Evolutionary conservation across 2,113 vertebrate genomes (phyloP).

Genomic region (Eptatretus burgeri): DNA sequence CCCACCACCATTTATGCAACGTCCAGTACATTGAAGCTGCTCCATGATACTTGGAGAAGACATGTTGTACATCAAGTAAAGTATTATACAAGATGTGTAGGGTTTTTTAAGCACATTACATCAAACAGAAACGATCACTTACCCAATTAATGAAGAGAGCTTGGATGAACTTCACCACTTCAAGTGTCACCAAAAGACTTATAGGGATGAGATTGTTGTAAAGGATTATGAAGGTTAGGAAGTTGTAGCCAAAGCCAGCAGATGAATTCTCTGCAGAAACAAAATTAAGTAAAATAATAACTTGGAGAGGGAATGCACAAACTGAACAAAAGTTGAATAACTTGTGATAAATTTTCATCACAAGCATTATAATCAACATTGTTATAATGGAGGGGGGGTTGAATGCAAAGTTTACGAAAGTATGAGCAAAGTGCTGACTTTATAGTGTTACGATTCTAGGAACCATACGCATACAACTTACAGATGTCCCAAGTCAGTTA

Average conservation of each 20-base stretch:
- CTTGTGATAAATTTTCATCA: not conserved
- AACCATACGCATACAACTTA: too few relatives aligned
- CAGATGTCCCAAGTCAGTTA: too few relatives aligned
- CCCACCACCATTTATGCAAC: too few relatives aligned
- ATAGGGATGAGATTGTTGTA: conserved; percentile 99
- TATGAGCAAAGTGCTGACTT: too few relatives aligned
- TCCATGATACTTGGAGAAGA: too few relatives aligned
- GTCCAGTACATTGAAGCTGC: too few relatives aligned
- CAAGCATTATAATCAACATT: not conserved
- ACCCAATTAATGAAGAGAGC: conserved; percentile 99
- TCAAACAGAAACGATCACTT: conserved; percentile 14
- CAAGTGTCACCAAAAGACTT: conserved; percentile 80
- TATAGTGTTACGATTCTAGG: too few relatives aligned
- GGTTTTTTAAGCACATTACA: too few relatives aligned
- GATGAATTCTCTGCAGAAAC: conserved; percentile 55
- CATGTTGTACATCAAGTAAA: too few relatives aligned
- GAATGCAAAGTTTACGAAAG: too few relatives aligned
- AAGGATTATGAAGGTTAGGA: conserved; percentile 96
- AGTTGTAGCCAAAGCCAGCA: conserved; percentile 86
- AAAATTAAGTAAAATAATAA: conserved; percentile 11
- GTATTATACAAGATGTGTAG: too few relatives aligned
- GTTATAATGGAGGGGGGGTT: too few relatives aligned
- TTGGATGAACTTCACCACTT: conserved; percentile 94
- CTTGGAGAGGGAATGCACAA: conserved; percentile 14
- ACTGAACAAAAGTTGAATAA: not conserved